Percentiles rank a stretch among this genome's conserved stretches.
These are phyloP conservation scores for Metopolophium dirhodum DNA, from an alignment of 1,140 invertebrate genomes.

Conservation along the genomic window DNA sequence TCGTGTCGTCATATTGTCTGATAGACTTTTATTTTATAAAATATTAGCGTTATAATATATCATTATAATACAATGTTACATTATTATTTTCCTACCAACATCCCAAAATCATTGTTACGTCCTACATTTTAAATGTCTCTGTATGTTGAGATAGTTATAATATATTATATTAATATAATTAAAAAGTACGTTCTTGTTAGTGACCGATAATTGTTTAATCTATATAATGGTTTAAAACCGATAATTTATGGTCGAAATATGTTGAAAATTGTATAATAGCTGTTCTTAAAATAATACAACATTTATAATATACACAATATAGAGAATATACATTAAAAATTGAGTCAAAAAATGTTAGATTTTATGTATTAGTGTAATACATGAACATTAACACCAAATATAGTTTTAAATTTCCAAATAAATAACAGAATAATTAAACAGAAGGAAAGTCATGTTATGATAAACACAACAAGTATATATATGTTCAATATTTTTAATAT, in stretches of 20 bases:
- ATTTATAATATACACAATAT: too few species aligned
- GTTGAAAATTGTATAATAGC: neutral
- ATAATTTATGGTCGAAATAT: neutral
- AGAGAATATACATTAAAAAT: neutral
- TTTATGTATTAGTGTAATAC: neutral
- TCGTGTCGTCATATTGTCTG: neutral
- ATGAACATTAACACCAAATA: neutral
- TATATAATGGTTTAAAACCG: neutral
- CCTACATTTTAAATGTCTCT: neutral
- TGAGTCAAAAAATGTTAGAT: neutral
- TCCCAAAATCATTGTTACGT: neutral
- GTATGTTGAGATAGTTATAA: neutral
- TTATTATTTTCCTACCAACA: neutral
- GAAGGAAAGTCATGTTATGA: neutral
- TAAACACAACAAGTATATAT: neutral
- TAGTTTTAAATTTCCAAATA: neutral
- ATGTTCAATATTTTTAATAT: too few species aligned
- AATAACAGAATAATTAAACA: neutral
- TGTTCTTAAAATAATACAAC: neutral
- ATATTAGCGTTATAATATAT: neutral
- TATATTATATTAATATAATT: neutral
- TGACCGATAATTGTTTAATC: neutral
- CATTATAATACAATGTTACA: neutral
- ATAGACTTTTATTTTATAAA: neutral
- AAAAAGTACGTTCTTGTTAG: too few species aligned